phyloP scores from a whole-genome alignment of 2,113 vertebrate species.

The Colossoma macropomum region DNA sequence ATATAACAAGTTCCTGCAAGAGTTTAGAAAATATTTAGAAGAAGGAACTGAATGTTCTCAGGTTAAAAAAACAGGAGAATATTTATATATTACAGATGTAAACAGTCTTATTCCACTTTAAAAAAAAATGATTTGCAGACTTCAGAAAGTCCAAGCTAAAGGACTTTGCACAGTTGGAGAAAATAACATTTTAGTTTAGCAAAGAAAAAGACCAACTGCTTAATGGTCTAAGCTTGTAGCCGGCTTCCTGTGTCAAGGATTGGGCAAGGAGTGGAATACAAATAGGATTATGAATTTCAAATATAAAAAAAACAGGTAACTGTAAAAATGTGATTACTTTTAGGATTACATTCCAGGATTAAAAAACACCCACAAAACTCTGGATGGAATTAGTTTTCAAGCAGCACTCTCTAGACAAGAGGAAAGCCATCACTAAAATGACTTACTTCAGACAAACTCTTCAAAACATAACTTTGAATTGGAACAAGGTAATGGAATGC shows the following conservation, averaged over 20 bases:
- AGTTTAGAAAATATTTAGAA: background rate
- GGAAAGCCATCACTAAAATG: background rate
- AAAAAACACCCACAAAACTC: constrained; percentile 14
- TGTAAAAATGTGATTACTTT: background rate
- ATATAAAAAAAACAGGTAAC: background rate
- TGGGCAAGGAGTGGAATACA: too few relatives aligned
- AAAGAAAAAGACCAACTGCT: constrained; percentile 1
- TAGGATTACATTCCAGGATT: background rate
- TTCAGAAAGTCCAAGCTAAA: background rate
- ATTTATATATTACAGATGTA: background rate
- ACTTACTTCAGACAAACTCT: background rate
- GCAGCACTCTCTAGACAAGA: background rate
- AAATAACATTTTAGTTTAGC: background rate
- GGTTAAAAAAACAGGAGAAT: background rate
- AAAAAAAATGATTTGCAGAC: background rate
- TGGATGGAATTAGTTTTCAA: background rate
- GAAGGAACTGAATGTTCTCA: background rate
- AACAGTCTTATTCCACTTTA: background rate
- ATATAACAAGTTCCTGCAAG: background rate
- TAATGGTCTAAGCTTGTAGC: background rate
- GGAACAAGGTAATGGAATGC: background rate
- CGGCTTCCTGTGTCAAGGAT: background rate
- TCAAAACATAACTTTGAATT: background rate
- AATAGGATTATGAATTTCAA: background rate
- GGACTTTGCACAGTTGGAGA: background rate